Evolutionary conservation across 2,888 invertebrate genomes (phyloP).

Genomic region (Tetragonisca angustula): DNA sequence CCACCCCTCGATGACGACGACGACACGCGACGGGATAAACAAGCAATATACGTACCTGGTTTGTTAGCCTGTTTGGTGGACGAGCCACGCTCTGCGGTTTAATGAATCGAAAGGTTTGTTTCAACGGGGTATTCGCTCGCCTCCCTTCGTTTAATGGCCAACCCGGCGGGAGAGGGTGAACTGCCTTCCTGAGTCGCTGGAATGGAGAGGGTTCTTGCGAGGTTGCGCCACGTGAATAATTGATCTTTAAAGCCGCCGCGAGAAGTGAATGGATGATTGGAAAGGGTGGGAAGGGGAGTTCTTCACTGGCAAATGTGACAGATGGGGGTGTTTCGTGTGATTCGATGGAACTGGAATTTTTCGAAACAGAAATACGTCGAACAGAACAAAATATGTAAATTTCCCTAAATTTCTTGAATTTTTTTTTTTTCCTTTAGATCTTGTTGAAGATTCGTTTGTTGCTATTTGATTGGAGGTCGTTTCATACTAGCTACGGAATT

Average conservation of each 20-base stretch:
- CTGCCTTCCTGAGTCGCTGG: neutral
- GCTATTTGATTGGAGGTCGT: too few relatives aligned
- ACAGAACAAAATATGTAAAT: too few relatives aligned
- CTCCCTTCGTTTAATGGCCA: constrained; percentile 1
- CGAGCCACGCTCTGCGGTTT: constrained; percentile 23
- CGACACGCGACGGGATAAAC: constrained; percentile 12
- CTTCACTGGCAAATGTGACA: neutral
- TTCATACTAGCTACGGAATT: neutral
- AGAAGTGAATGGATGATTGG: neutral
- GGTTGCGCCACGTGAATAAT: constrained; percentile 20
- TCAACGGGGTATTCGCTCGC: neutral
- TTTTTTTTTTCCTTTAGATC: neutral
- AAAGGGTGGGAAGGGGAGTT: neutral
- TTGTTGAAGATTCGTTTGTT: neutral
- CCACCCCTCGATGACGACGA: neutral
- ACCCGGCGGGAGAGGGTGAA: neutral
- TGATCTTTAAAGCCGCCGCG: neutral
- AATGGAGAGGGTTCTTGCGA: neutral
- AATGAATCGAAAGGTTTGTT: constrained; percentile 16
- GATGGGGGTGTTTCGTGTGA: neutral
- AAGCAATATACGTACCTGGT: constrained; percentile 5
- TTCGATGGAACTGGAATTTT: neutral
- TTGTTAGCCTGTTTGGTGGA: constrained; percentile 22
- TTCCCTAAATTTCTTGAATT: neutral
- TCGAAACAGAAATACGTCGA: too few relatives aligned